phyloP scores from a whole-genome alignment of 2,888 invertebrate species.

The Plemyria rubiginata region DNA sequence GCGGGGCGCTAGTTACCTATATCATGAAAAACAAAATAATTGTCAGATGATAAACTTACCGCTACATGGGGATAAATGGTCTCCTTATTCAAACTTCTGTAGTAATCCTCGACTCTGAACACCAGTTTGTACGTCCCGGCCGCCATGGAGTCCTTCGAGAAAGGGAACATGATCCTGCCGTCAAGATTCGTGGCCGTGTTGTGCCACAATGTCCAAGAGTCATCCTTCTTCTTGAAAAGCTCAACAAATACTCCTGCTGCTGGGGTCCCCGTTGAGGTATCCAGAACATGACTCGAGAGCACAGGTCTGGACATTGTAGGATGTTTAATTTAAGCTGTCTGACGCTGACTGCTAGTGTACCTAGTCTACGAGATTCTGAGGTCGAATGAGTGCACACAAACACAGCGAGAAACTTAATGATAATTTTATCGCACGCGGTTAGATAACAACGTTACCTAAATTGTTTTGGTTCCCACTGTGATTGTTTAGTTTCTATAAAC shows the following conservation, averaged over 20 bases:
- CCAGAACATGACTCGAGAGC: conserved; percentile 90
- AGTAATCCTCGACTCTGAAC: conserved; percentile 90
- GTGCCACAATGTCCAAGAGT: conserved; percentile 88
- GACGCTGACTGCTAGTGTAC: neutral
- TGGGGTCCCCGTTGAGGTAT: conserved; percentile 88
- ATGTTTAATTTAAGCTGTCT: neutral
- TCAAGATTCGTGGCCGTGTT: conserved; percentile 86
- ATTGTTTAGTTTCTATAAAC: neutral
- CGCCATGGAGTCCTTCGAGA: conserved; percentile 84
- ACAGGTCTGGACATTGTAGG: conserved; percentile 79
- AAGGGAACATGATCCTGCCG: conserved; percentile 88
- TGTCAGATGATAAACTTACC: conserved; percentile 64
- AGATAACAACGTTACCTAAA: conserved; percentile 11
- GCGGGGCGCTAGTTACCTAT: too few species aligned
- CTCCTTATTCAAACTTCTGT: conserved; percentile 83
- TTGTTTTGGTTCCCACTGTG: conserved; percentile 15
- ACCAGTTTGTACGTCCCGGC: conserved; percentile 90
- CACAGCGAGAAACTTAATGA: conserved; percentile 9
- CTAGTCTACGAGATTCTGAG: conserved; percentile 15
- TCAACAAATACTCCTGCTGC: conserved; percentile 87
- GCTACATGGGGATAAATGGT: conserved; percentile 92
- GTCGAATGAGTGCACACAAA: conserved; percentile 11
- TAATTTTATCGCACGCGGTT: conserved; percentile 28
- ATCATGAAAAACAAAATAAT: too few species aligned
- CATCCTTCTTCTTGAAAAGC: conserved; percentile 87